Base-by-base conservation (phyloP, 1,140 invertebrate genomes). In the Drosophila cardini region DNA sequence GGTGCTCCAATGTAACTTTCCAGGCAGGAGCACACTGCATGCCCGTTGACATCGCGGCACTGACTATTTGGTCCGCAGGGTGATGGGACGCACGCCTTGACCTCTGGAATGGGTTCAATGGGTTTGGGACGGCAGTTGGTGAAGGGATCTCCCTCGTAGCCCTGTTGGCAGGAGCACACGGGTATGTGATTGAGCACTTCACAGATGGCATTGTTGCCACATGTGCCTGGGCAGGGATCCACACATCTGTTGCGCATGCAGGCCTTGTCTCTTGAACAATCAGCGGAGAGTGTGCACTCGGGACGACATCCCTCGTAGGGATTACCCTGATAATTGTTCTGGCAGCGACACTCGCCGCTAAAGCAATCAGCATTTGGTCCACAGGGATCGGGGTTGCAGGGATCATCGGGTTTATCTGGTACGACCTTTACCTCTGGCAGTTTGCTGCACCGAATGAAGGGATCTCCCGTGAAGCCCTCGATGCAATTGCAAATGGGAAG, bases 121-220 rank as follows among this genome's bases (percentile, higher is more conserved):
- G 81, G 78, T 74, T 90, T 91, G 21, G 94, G 94, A 9, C 90
- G 93, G 79, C 96, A 97, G 42, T 93, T 93, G 2, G 94, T 94
- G 76, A 97, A 97, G 52, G 96, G 96, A 94, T 97, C 96, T 21
- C 96, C 96, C 13, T 95, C 95, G 76, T 95, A 96, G 50, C 95
- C 95, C 67, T 94, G 87, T 34, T 94, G 93, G 91, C 97, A 97
- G 4, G 95, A 96, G 81, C 97, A 97, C 5, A 95, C 94, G 0
- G 96, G 96, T 76, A 96, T 96, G 90, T 98, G 97, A 83, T 97
- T 96, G 13, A 97, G 94, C 1, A 97, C 96, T 78, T 96, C 95
- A 91, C 97, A 98, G 72, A 96, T 92, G 7, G 97, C 96, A 92
- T 97, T 96, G 61, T 95, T 94, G n/a, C 96, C 96, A 91, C 96